These are phyloP conservation scores for Girardinus metallicus DNA, from an alignment of 2,797 vertebrate genomes.

Conservation along the genomic window DNA sequence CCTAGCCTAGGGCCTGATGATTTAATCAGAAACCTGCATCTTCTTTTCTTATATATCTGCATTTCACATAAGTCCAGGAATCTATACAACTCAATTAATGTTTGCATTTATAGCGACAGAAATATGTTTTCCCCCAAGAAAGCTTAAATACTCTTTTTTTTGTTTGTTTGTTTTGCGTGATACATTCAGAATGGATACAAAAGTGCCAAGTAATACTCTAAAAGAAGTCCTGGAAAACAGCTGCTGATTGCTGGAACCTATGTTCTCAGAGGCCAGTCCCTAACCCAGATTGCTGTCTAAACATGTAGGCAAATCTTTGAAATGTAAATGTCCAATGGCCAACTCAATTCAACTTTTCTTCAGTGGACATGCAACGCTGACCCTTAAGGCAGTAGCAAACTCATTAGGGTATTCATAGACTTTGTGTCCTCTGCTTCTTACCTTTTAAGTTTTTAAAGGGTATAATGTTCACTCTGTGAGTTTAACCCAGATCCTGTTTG, in stretches of 20 bases:
- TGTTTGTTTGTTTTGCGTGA: background rate
- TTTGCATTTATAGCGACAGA: background rate
- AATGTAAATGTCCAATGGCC: constrained; percentile 76
- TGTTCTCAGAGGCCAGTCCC: constrained; percentile 49
- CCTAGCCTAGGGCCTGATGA: background rate
- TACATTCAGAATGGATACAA: background rate
- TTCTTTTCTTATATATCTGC: background rate
- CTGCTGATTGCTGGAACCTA: constrained; percentile 54
- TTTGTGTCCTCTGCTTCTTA: constrained; percentile 67
- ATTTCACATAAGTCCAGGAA: background rate
- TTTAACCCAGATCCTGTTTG: constrained; percentile 85
- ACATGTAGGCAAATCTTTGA: constrained; percentile 69
- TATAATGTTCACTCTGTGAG: constrained; percentile 82
- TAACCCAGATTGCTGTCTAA: constrained; percentile 65
- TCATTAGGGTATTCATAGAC: constrained; percentile 77
- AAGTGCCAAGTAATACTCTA: constrained; percentile 42
- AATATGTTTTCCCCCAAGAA: background rate
- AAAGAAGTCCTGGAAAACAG: constrained; percentile 39
- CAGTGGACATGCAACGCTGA: constrained; percentile 68
- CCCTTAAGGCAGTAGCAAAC: constrained; percentile 63
- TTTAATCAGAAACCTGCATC: background rate
- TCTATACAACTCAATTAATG: background rate
- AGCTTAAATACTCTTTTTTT: background rate
- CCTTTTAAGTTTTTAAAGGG: constrained; percentile 82
- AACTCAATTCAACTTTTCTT: constrained; percentile 63